Conservation (phyloP, 1,140 invertebrate species). For the Uloborus diversus region DNA sequence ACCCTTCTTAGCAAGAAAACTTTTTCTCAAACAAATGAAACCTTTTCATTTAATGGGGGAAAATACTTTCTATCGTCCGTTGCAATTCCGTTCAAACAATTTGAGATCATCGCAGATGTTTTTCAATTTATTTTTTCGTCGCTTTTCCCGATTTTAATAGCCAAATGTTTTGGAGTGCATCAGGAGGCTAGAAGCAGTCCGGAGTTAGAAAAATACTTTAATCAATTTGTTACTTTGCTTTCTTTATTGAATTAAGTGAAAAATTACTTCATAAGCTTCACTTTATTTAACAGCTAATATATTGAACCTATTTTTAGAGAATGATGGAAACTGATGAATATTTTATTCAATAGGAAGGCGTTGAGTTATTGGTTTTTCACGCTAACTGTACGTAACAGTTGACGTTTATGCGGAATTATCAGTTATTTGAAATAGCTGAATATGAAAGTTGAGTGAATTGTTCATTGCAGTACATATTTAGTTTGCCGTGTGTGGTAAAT, state of each 20-base stretch:
- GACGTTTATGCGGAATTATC: too few relatives aligned
- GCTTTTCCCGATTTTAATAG: neutral
- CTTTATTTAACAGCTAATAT: too few relatives aligned
- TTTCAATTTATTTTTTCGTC: neutral
- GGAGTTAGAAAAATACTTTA: neutral
- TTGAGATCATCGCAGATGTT: neutral
- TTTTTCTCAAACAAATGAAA: neutral
- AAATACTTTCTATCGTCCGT: neutral
- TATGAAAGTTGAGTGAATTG: too few relatives aligned
- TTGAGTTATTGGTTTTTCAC: too few relatives aligned
- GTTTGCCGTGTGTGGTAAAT: too few relatives aligned
- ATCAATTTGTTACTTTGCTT: slow-evolving; percentile 2
- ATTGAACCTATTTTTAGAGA: neutral
- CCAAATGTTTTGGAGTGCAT: neutral
- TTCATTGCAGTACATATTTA: too few relatives aligned
- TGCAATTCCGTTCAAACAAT: neutral
- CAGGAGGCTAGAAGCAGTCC: neutral
- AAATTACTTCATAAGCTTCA: neutral
- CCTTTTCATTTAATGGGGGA: neutral
- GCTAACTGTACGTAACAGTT: too few relatives aligned
- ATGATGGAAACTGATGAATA: too few relatives aligned
- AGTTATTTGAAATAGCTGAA: too few relatives aligned
- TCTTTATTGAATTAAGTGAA: neutral
- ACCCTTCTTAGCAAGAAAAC: neutral
- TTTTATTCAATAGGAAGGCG: too few relatives aligned